phyloP scores from a whole-genome alignment of 2,888 invertebrate genomes.

The Amphipoea oculea region DNA sequence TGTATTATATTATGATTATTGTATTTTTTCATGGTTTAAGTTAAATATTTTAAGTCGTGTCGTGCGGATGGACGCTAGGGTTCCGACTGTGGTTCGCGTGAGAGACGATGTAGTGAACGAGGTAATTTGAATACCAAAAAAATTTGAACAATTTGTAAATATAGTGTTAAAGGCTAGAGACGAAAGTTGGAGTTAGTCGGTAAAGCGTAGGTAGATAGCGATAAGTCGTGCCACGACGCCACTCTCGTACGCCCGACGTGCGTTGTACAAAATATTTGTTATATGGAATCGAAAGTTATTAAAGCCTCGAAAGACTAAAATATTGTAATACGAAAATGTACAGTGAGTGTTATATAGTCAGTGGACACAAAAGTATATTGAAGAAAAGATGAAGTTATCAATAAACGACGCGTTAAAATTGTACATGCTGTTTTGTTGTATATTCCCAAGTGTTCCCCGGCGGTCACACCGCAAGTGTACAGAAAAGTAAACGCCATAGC shows the following conservation, averaged over 20 bases:
- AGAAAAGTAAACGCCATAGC: constrained; percentile 22
- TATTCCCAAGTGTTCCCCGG: constrained; percentile 73
- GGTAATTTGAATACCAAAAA: constrained; percentile 91
- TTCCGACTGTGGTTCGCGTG: constrained; percentile 78
- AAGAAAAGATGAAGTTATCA: constrained; percentile 89
- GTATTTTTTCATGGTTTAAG: constrained; percentile 89
- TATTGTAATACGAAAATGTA: constrained; percentile 90
- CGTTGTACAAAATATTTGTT: constrained; percentile 91
- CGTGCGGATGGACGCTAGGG: constrained; percentile 83
- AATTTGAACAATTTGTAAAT: constrained; percentile 90
- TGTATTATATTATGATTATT: constrained; percentile 89
- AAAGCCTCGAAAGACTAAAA: constrained; percentile 89
- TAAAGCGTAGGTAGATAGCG: constrained; percentile 86
- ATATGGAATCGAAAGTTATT: constrained; percentile 89
- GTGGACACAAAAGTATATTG: constrained; percentile 91
- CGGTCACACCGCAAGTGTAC: constrained; percentile 24
- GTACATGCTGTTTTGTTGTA: constrained; percentile 87
- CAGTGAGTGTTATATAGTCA: constrained; percentile 91
- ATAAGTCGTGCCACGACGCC: constrained; percentile 88
- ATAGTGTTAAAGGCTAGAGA: constrained; percentile 87
- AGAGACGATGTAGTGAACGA: constrained; percentile 85
- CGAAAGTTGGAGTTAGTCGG: constrained; percentile 83
- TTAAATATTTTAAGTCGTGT: constrained; percentile 87
- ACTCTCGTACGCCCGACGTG: constrained; percentile 87
- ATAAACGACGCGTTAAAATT: constrained; percentile 90